Evolutionary conservation across 2,888 invertebrate species (phyloP).

Genomic region (Leptogaster cylindrica): DNA sequence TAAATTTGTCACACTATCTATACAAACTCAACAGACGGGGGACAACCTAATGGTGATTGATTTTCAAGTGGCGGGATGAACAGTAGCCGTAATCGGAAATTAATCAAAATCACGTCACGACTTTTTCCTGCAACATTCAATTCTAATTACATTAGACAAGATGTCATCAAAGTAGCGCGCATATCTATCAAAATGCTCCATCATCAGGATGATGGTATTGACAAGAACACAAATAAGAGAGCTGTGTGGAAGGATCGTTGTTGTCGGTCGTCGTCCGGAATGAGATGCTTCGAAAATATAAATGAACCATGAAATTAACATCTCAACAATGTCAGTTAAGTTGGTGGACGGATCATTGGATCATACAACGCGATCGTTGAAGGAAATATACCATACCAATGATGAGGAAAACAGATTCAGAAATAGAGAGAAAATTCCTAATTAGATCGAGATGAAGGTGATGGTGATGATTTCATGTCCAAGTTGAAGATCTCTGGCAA

Average conservation of each 20-base stretch:
- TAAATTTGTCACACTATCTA: constrained; percentile 42
- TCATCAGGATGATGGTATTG: not conserved
- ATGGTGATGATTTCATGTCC: not conserved
- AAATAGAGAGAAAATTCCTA: constrained; percentile 31
- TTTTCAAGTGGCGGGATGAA: not conserved
- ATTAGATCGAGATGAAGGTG: constrained; percentile 37
- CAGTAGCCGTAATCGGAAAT: constrained; percentile 16
- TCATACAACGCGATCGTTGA: not conserved
- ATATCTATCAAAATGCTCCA: constrained; percentile 36
- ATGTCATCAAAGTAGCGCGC: constrained; percentile 42
- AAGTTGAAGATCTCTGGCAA: constrained; percentile 15
- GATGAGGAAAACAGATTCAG: not conserved
- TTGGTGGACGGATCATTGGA: constrained; percentile 3
- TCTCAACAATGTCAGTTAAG: constrained; percentile 42
- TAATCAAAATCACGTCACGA: constrained; percentile 43
- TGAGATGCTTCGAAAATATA: constrained; percentile 3
- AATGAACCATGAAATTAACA: constrained; percentile 44
- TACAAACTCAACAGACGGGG: constrained; percentile 28
- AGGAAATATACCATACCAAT: not conserved
- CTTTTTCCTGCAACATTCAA: constrained; percentile 31
- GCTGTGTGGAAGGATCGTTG: no score
- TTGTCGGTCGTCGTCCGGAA: no score
- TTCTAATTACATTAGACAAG: constrained; percentile 39
- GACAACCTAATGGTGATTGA: constrained; percentile 33
- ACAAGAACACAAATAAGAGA: no score